Conservation (phyloP, 2,888 invertebrate species). For the Agrotis puta region DNA sequence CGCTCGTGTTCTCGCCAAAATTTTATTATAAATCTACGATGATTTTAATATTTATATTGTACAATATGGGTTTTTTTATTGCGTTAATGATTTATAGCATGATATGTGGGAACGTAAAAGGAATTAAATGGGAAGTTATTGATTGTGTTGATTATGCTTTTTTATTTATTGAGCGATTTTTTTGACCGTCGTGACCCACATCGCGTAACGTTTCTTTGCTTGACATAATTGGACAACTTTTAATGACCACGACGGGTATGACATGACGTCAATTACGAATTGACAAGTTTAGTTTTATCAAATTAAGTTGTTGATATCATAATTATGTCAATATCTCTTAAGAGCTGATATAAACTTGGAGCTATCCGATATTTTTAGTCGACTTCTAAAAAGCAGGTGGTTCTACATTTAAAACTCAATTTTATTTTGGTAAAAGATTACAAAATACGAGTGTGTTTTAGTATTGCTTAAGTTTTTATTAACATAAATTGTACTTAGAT, state of each 20-base stretch:
- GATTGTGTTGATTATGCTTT: neutral
- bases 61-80: conserved; percentile 20
- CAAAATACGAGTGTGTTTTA: too few species aligned
- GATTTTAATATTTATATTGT: conserved; percentile 50
- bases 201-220: neutral
- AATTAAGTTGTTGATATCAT: too few species aligned
- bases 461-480: too few species aligned
- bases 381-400: too few species aligned
- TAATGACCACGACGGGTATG: too few species aligned
- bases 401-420: too few species aligned
- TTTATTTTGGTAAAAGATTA: too few species aligned
- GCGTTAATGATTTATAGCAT: conserved; percentile 21
- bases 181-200: neutral
- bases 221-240: neutral
- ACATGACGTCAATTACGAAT: conserved; percentile 1
- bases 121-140: conserved; percentile 1
- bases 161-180: neutral
- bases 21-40: conserved; percentile 46
- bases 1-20: conserved; percentile 47
- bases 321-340: too few species aligned
- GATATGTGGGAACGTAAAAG: neutral
- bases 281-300: too few species aligned
- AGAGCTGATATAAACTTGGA: too few species aligned
- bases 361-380: too few species aligned
- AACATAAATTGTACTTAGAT: too few species aligned